Evolutionary conservation across 2,113 vertebrate genomes (phyloP).

Genomic region (Puntigrus tetrazona): DNA sequence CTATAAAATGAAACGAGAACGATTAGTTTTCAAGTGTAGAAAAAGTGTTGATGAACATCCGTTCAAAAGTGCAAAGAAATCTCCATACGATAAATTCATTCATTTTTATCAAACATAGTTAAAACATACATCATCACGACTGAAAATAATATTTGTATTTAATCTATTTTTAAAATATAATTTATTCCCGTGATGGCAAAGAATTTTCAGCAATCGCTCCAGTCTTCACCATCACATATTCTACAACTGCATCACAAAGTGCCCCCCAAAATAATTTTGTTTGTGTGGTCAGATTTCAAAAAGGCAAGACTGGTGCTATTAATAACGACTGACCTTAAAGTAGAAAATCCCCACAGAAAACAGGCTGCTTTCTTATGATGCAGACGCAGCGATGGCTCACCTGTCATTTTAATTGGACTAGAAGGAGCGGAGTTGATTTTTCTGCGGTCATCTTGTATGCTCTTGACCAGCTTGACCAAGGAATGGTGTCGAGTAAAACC

Average conservation of each 20-base stretch:
- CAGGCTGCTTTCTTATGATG: neutral
- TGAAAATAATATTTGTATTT: neutral
- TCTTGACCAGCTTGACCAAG: slow-evolving; percentile 88
- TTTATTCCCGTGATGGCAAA: neutral
- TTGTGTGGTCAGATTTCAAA: neutral
- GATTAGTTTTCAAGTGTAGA: neutral
- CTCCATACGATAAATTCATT: neutral
- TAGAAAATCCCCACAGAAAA: neutral
- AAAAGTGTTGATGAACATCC: neutral
- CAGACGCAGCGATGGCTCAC: slow-evolving; percentile 65
- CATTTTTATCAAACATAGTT: neutral
- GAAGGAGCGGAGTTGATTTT: slow-evolving; percentile 92
- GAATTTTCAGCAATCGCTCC: neutral
- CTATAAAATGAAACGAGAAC: slow-evolving; percentile 47
- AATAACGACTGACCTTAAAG: too few species aligned
- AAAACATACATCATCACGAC: neutral
- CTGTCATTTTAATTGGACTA: slow-evolving; percentile 81
- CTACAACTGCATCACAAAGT: neutral
- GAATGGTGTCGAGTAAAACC: slow-evolving; percentile 91
- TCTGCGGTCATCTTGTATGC: slow-evolving; percentile 85
- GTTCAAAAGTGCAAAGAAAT: neutral
- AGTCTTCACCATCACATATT: neutral
- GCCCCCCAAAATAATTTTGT: neutral
- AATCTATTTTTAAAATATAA: neutral
- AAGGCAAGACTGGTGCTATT: neutral